Evolutionary conservation across 2,888 invertebrate species (phyloP).

Genomic region (Brassicogethes aeneus): DNA sequence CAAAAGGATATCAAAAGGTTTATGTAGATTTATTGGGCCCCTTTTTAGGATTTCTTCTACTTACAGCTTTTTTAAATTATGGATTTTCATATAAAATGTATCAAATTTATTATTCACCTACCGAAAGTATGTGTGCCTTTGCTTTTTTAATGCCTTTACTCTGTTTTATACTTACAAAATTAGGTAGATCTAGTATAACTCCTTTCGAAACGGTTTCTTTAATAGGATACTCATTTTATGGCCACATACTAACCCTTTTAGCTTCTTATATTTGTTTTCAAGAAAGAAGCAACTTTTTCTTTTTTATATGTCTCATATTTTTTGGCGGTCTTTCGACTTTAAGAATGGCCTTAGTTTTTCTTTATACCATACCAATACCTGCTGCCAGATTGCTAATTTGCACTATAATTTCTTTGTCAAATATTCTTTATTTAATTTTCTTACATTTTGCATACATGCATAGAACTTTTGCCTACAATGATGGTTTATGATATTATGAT

Average conservation of each 20-base stretch:
- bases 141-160: slow-evolving; percentile 33
- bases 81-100: slow-evolving; percentile 32
- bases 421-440: slow-evolving; percentile 44
- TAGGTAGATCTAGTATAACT: slow-evolving; percentile 32
- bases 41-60: slow-evolving; percentile 33
- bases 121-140: slow-evolving; percentile 32
- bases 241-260: slow-evolving; percentile 40
- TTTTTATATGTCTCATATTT: slow-evolving; percentile 39
- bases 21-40: slow-evolving; percentile 43
- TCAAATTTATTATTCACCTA: slow-evolving; percentile 29
- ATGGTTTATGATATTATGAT: slow-evolving; percentile 4
- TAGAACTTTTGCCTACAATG: slow-evolving; percentile 35
- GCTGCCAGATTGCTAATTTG: slow-evolving; percentile 43
- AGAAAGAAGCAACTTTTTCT: slow-evolving; percentile 39
- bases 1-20: slow-evolving; percentile 30
- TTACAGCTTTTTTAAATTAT: slow-evolving; percentile 35
- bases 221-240: slow-evolving; percentile 43
- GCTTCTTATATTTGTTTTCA: slow-evolving; percentile 38
- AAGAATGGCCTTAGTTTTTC: slow-evolving; percentile 40
- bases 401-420: slow-evolving; percentile 38
- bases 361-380: slow-evolving; percentile 41
- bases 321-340: slow-evolving; percentile 44
- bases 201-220: slow-evolving; percentile 38
- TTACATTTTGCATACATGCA: slow-evolving; percentile 46
- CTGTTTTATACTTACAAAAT: slow-evolving; percentile 31